Evolutionary conservation across 2,113 vertebrate species (phyloP).

Genomic region (Aviceda subcristata): DNA sequence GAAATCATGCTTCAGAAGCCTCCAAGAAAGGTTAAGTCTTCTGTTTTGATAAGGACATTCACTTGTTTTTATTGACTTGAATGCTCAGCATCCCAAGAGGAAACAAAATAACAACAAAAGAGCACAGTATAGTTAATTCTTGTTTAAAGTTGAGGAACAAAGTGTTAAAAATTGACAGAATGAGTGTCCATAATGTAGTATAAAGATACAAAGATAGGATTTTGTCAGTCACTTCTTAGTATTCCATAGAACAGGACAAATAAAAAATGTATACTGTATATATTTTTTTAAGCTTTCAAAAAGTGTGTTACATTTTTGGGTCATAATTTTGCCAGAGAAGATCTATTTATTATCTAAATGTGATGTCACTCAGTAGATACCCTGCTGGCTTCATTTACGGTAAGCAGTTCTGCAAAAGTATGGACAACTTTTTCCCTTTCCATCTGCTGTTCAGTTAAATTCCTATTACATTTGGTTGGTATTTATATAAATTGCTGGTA

Average conservation of each 20-base stretch:
- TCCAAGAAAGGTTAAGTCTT: not conserved
- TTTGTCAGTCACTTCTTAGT: not conserved
- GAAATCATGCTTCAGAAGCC: not conserved
- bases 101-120: not conserved
- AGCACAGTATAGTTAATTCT: not conserved
- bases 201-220: not conserved
- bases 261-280: not conserved
- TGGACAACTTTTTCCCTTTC: not conserved
- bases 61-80: not conserved
- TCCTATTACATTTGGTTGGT: not conserved
- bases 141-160: not conserved
- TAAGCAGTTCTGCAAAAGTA: not conserved
- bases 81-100: not conserved
- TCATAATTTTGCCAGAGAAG: not conserved
- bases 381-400: not conserved
- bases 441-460: slow-evolving; percentile 37
- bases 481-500: slow-evolving; percentile 40
- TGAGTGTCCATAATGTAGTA: not conserved
- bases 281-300: not conserved
- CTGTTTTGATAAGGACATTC: not conserved
- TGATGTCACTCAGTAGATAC: slow-evolving; percentile 3
- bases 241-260: not conserved
- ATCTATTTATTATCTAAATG: slow-evolving; percentile 19
- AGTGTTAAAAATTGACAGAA: not conserved
- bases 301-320: not conserved